These are phyloP conservation scores for Regulus satrapa DNA, from an alignment of 2,113 vertebrate species.

Conservation along the genomic window DNA sequence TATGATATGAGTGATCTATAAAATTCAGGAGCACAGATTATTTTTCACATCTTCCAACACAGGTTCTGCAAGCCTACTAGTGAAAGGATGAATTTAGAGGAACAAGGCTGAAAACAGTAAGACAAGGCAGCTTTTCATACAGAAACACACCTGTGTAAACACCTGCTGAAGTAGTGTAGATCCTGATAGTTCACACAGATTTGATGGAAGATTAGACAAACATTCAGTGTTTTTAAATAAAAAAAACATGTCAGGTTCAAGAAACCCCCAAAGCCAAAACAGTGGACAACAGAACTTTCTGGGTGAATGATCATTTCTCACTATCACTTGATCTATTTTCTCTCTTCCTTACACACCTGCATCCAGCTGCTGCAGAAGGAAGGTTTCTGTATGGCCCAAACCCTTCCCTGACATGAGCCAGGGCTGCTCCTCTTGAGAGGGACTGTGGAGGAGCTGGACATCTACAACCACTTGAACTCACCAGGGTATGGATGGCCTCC, in stretches of 20 bases:
- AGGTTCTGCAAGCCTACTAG: not conserved
- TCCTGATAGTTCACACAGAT: not conserved
- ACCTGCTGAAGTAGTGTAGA: not conserved
- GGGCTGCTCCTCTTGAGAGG: not conserved
- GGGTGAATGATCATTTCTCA: not conserved
- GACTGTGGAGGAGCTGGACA: fast-evolving
- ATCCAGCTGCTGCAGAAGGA: not conserved
- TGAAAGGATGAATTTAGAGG: not conserved
- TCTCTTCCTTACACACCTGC: not conserved
- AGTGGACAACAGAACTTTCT: not conserved
- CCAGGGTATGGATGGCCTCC: not conserved
- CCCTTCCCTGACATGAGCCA: not conserved
- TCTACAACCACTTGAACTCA: not conserved
- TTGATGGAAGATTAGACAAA: not conserved
- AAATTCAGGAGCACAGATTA: not conserved
- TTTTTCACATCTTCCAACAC: not conserved
- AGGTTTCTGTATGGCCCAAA: not conserved
- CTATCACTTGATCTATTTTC: not conserved
- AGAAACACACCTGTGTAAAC: not conserved
- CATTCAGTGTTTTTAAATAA: not conserved
- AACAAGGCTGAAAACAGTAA: not conserved
- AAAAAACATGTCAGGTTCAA: not conserved
- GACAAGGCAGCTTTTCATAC: not conserved
- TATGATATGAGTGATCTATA: not conserved
- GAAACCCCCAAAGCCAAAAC: not conserved